Evolutionary conservation across 2,888 invertebrate genomes (phyloP), one percentile per base, ranked within the genome.

Genomic region (Drosophila bunnanda): DNA sequence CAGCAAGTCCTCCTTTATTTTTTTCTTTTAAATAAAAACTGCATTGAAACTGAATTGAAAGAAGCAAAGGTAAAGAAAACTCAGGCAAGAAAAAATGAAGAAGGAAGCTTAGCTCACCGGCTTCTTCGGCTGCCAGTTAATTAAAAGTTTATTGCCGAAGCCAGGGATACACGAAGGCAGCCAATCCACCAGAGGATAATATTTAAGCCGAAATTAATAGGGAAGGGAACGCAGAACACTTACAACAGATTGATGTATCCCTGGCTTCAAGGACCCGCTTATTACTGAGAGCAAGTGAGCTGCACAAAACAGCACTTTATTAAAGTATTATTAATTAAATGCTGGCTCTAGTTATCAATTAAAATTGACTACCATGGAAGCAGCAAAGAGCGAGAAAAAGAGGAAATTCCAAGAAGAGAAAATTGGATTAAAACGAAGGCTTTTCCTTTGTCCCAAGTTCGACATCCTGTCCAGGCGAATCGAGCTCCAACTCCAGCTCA

Each of bases 241-340:
- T 22, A 9, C 28, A 15, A 2, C 6, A 22, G 17, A 36, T 22
- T 13, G 13, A 7, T 9, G 36, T 15, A 67, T 20, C 56, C 67
- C 50, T 72, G 68, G 61, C 2, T 6, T 20, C 34, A 7, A 22
- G 20, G 30, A 25, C 32, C 22, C 66, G 22, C 28, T 30, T 39
- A 52, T 71, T 55, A 55, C 44, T 22, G 34, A 50, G 43, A 38
- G 44, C 43, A 67, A 65, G 55, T 52, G 73, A 72, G 41, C 62
- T 62, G 60, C 69, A 53, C 50, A 59, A 50, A 70, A 56, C 50
- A 57, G 44, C 50, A 58, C 58, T 69, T 69, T 70, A 75, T 69
- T 85, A 69, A 61, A 61, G 52, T 65, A 65, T 75, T 80, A 73
- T 75, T 80, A 80, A 80, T 76, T 74, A 70, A 80, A 75, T 69